Evolutionary conservation across 2,797 vertebrate species (phyloP).

Genomic region (Silurus lanzhouensis): DNA sequence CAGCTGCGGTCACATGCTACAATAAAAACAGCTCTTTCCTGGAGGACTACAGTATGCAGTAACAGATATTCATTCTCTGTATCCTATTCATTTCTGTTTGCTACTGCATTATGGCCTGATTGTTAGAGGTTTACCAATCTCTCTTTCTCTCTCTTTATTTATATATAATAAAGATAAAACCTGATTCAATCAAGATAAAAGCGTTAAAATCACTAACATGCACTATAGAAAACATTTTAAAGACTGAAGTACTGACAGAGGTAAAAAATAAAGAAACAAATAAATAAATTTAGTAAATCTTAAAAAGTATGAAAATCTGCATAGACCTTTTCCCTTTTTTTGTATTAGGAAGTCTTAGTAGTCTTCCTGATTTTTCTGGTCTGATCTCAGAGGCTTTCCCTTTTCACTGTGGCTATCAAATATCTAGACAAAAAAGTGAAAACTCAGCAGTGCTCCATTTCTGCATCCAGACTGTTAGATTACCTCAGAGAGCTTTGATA

Average conservation of each 20-base stretch:
- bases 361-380: background rate
- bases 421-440: slow-evolving; percentile 33
- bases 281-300: too few relatives aligned
- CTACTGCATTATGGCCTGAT: slow-evolving; percentile 29
- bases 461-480: slow-evolving; percentile 16
- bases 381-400: slow-evolving; percentile 15
- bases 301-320: background rate
- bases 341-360: background rate
- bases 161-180: too few relatives aligned
- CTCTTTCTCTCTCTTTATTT: background rate
- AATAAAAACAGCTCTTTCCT: background rate
- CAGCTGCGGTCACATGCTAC: slow-evolving; percentile 11
- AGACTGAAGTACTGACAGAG: too few relatives aligned
- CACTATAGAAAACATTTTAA: background rate
- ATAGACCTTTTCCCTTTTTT: background rate
- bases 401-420: slow-evolving; percentile 29
- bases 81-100: slow-evolving; percentile 6
- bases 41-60: slow-evolving; percentile 17
- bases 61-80: slow-evolving; percentile 17
- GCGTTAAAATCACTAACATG: background rate
- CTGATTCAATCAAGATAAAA: too few relatives aligned
- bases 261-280: background rate
- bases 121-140: slow-evolving; percentile 17
- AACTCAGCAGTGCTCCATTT: slow-evolving; percentile 37
- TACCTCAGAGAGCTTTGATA: slow-evolving; percentile 25